Percentiles rank a stretch among this genome's conserved stretches.
Conservation (phyloP, 2,888 invertebrate species). For the Aphidoletes aphidimyza region DNA sequence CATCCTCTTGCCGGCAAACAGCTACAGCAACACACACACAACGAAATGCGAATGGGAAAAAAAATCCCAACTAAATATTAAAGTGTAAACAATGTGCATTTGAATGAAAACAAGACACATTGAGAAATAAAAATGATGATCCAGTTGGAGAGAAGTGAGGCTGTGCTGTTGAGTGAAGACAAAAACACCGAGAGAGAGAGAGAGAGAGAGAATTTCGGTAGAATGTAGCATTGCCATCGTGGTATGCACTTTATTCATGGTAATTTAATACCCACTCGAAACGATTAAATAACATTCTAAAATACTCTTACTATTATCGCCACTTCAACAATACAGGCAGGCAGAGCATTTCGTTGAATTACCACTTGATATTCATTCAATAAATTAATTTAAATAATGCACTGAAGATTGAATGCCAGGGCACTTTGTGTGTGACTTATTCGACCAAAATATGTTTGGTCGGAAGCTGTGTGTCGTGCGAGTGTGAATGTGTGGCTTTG, state of each 20-base stretch:
- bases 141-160: no score
- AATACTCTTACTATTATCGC: not conserved
- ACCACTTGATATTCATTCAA: not conserved
- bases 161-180: no score
- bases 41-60: not conserved
- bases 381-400: slow-evolving; percentile 36
- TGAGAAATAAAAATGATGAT: no score
- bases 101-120: no score
- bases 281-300: slow-evolving; percentile 25
- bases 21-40: not conserved
- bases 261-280: not conserved
- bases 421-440: not conserved
- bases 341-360: not conserved
- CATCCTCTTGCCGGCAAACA: not conserved
- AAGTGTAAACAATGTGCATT: no score
- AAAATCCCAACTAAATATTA: not conserved
- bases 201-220: no score
- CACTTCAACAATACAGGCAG: not conserved
- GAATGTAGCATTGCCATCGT: no score
- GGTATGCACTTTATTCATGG: not conserved
- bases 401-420: not conserved
- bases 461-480: not conserved
- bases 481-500: not conserved
- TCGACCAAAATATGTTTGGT: not conserved
- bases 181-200: no score